phyloP scores from a whole-genome alignment of 2,113 vertebrate species.

The Gymnocephalus cernua region DNA sequence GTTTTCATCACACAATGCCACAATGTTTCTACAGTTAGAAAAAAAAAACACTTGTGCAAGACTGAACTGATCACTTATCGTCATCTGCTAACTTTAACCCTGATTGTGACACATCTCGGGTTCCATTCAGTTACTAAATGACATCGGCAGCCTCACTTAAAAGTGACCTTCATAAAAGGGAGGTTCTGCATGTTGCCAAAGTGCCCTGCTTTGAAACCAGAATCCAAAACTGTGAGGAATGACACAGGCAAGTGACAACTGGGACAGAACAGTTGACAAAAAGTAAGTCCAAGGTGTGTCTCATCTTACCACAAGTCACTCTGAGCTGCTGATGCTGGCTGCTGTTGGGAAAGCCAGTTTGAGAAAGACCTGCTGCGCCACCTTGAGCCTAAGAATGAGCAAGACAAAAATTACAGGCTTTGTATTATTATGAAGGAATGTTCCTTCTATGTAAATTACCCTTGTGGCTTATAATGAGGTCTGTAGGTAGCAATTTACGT shows the following conservation, averaged over 20 bases:
- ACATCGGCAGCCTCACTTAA: no score
- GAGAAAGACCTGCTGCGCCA: constrained; percentile 49
- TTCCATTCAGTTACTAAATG: no score
- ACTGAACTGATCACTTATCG: no score
- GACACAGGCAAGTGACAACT: neutral
- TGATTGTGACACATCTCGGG: no score
- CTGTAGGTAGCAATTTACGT: neutral
- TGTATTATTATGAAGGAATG: neutral
- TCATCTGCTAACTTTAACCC: no score
- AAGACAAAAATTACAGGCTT: neutral
- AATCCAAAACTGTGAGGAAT: no score
- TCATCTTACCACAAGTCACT: constrained; percentile 51
- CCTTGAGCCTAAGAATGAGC: constrained; percentile 35
- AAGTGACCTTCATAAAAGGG: no score
- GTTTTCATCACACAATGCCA: no score
- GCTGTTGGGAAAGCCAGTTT: constrained; percentile 20
- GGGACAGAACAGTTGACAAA: neutral
- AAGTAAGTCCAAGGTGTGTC: neutral
- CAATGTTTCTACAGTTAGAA: no score
- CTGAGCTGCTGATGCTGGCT: constrained; percentile 52
- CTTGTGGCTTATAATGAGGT: neutral
- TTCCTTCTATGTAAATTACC: neutral
- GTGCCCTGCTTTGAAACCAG: no score
- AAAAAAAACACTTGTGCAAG: no score
- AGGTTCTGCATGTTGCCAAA: no score